A percentile compares a stretch with the other conserved stretches of the same genome.
Conservation (phyloP, 2,888 invertebrate genomes). For the Phyto melanocephala region DNA sequence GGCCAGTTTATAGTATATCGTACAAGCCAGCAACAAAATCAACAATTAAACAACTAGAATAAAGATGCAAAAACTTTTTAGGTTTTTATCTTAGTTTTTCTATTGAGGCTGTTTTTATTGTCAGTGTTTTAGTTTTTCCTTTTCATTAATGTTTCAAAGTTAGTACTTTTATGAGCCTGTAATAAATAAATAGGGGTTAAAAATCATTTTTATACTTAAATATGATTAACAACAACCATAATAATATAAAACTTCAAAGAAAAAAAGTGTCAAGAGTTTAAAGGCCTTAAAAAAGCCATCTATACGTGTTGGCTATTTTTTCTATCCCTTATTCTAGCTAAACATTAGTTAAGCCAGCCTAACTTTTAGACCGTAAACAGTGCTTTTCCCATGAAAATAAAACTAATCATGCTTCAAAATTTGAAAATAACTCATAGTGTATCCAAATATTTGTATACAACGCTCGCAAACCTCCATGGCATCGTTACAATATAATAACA, state of each 20-base stretch:
- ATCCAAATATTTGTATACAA: background rate
- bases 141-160: constrained; percentile 11
- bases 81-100: background rate
- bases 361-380: background rate
- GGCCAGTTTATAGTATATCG: background rate
- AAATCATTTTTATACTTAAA: constrained; percentile 5
- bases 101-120: background rate
- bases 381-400: background rate
- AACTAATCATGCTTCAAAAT: background rate
- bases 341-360: background rate
- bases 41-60: background rate
- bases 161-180: constrained; percentile 35
- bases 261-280: constrained; percentile 9
- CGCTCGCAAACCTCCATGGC: background rate
- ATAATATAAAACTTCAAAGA: background rate
- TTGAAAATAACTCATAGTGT: background rate
- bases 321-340: background rate
- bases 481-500: background rate
- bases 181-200: constrained; percentile 43
- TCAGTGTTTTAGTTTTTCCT: background rate
- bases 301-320: background rate
- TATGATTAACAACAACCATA: constrained; percentile 7
- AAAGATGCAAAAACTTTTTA: constrained; percentile 28
- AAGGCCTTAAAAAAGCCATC: background rate
- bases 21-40: background rate